A percentile compares a stretch with the other conserved stretches of the same genome.
phyloP scores from a whole-genome alignment of 2,888 invertebrate genomes.

The Apeira syringaria region DNA sequence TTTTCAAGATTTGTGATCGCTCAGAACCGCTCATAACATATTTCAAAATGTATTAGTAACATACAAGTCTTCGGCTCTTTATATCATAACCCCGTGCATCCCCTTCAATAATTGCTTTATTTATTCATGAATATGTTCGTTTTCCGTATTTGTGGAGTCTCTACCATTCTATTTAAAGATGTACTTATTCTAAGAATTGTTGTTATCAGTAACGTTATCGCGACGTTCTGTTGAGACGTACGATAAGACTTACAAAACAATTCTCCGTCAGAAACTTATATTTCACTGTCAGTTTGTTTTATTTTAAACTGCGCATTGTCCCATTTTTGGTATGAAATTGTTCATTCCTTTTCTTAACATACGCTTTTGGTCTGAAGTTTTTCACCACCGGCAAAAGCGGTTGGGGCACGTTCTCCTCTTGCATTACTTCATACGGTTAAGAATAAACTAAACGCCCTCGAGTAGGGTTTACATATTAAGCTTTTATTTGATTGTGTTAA shows the following conservation, averaged over 20 bases:
- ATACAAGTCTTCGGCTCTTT: slow-evolving; percentile 1
- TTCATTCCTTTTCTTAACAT: slow-evolving; percentile 30
- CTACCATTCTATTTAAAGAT: slow-evolving; percentile 47
- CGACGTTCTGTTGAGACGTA: slow-evolving; percentile 32
- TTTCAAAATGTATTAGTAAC: slow-evolving; percentile 4
- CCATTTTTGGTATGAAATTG: slow-evolving; percentile 34
- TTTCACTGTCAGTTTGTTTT: slow-evolving; percentile 13
- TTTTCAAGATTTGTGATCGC: slow-evolving; percentile 21
- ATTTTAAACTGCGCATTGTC: slow-evolving; percentile 29
- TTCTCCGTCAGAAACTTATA: slow-evolving; percentile 20
- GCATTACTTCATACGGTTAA: slow-evolving; percentile 50
- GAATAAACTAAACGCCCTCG: slow-evolving; percentile 52
- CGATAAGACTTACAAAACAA: slow-evolving; percentile 20
- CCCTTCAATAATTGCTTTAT: not conserved
- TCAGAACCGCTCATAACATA: slow-evolving; percentile 20
- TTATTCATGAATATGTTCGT: too few species aligned
- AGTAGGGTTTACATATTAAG: slow-evolving; percentile 43
- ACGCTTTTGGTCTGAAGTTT: slow-evolving; percentile 46
- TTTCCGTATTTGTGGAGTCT: slow-evolving; percentile 6
- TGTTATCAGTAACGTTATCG: slow-evolving; percentile 60
- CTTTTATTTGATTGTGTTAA: slow-evolving; percentile 56
- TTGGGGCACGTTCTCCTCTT: slow-evolving; percentile 78
- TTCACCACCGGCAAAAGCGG: slow-evolving; percentile 72
- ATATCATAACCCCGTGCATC: not conserved
- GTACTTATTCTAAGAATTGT: slow-evolving; percentile 52